Evolutionary conservation across 2,797 vertebrate genomes (phyloP).

Genomic region (Scolopax rusticola): DNA sequence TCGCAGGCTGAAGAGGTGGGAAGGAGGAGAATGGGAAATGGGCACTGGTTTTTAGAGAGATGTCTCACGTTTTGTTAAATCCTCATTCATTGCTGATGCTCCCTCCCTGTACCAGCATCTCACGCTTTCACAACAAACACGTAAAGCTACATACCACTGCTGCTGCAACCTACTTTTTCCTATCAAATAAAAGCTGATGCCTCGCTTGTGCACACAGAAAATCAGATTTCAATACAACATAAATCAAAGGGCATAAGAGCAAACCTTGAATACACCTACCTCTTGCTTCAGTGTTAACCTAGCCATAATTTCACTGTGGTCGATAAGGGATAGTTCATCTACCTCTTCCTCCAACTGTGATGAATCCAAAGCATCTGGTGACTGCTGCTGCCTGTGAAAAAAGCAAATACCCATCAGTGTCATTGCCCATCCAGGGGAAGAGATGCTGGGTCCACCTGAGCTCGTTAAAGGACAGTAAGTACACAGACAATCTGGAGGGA

Average conservation of each 20-base stretch:
- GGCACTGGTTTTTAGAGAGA: neutral
- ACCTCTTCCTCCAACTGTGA: conserved; percentile 86
- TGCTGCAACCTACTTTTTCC: neutral
- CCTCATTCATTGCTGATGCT: neutral
- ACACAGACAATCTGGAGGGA: neutral
- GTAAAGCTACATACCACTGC: neutral
- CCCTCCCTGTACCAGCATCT: neutral
- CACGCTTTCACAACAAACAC: neutral
- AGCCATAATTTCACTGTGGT: conserved; percentile 95
- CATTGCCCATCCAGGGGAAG: neutral
- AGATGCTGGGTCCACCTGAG: neutral
- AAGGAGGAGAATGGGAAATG: neutral
- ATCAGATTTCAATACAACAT: neutral
- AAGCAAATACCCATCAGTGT: neutral
- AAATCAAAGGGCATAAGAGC: neutral
- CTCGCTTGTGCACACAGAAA: neutral
- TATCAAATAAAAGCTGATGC: neutral
- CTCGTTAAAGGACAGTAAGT: neutral
- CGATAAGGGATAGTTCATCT: conserved; percentile 94
- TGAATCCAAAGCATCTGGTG: conserved; percentile 78
- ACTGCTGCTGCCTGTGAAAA: conserved; percentile 77
- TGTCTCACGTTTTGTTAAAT: neutral
- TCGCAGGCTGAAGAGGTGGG: neutral
- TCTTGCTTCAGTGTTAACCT: conserved; percentile 95
- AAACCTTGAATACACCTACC: conserved; percentile 74